A percentile compares a stretch with the other conserved stretches of the same genome.
These are phyloP conservation scores for Spea bombifrons DNA, from an alignment of 2,113 vertebrate genomes.

Conservation along the genomic window DNA sequence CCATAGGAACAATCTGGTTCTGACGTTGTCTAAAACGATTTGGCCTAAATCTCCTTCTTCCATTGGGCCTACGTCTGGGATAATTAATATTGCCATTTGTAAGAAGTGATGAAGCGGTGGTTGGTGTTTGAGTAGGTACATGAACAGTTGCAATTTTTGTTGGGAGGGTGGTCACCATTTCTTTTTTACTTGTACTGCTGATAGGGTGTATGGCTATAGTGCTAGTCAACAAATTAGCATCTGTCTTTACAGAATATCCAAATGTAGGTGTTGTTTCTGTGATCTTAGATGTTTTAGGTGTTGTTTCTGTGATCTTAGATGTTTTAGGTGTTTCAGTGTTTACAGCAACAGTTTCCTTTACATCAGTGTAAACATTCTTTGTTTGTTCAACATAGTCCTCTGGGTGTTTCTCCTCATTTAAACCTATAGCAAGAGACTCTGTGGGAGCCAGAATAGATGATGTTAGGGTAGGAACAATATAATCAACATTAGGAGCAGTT, in stretches of 20 bases:
- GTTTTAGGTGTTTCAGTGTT: too few species aligned
- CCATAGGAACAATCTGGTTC: neutral
- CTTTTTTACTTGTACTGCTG: neutral
- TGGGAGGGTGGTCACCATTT: neutral
- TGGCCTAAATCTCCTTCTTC: conserved; percentile 62
- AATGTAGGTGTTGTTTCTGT: too few species aligned
- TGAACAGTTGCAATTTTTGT: neutral
- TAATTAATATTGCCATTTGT: conserved; percentile 56
- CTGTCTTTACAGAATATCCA: neutral
- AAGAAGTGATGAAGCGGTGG: conserved; percentile 39
- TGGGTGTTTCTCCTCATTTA: neutral
- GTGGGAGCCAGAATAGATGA: neutral
- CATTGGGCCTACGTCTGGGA: conserved; percentile 63
- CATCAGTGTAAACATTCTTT: neutral
- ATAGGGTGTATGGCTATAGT: neutral
- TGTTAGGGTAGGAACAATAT: neutral
- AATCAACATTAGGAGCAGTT: neutral
- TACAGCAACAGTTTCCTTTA: neutral
- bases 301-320: too few species aligned
- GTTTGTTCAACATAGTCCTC: neutral
- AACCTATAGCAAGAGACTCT: neutral
- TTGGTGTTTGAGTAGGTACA: conserved; percentile 21
- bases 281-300: too few species aligned
- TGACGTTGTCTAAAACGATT: conserved; percentile 64
- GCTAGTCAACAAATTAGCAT: neutral